Conservation (phyloP, 2,797 vertebrate species). For the Harpagifer antarcticus region DNA sequence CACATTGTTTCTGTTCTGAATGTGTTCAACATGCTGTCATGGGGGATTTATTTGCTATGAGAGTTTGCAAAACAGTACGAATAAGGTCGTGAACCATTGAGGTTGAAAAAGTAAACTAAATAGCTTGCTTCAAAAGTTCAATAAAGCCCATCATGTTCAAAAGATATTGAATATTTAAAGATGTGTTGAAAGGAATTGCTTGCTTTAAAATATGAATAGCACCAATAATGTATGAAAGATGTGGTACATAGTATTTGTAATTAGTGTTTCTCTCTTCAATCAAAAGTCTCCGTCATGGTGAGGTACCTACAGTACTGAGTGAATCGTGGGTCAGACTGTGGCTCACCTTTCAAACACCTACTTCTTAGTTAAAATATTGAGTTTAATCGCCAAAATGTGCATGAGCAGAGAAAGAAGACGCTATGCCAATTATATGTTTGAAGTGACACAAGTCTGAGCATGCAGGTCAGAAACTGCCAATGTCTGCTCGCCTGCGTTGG, state of each 20-base stretch:
- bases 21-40: slow-evolving; percentile 6
- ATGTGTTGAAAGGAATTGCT: background rate
- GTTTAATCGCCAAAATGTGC: too few species aligned
- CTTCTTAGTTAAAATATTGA: too few species aligned
- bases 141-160: too few species aligned
- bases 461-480: background rate
- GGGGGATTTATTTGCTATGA: slow-evolving; percentile 40
- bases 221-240: background rate
- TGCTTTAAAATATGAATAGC: background rate
- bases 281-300: too few species aligned
- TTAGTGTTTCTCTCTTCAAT: background rate
- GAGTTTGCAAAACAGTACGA: slow-evolving; percentile 39
- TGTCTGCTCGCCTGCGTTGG: background rate
- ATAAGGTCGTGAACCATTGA: background rate
- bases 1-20: slow-evolving; percentile 8
- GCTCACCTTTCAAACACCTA: too few species aligned
- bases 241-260: background rate
- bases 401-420: too few species aligned
- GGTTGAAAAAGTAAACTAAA: too few species aligned
- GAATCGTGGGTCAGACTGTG: too few species aligned
- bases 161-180: too few species aligned
- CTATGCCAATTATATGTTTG: background rate
- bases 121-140: too few species aligned
- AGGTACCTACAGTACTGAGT: too few species aligned
- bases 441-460: too few species aligned